Evolutionary conservation across 2,113 vertebrate genomes (phyloP), one percentile per base, ranked within the genome.

Genomic region (Rynchops niger): DNA sequence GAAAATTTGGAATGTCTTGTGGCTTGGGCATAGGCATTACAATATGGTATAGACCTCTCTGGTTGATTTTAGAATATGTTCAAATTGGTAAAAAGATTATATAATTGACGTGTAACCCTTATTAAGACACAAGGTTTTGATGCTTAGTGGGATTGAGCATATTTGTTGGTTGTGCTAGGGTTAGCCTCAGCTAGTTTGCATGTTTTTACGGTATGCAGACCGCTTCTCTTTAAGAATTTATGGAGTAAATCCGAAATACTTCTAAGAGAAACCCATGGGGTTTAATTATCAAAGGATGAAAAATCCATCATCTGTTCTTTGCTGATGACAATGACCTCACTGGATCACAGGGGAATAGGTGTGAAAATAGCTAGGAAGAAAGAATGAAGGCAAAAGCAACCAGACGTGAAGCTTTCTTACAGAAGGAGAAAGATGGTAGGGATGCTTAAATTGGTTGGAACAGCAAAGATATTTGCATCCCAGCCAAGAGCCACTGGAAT

Each of bases 401-500:
- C 6, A 88, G 25, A 50, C 5, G 12, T 26, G 13, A 88, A 80
- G 47, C 53, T 69, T 77, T 88, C 53, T 77, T 79, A 62, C 8
- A 59, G 36, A 67, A 72, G 26, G 9, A 66, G 9, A 71, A 49
- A 63, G 55, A 21, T 8, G 32, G 9, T 14, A 82, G 23, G 18
- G 27, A 52, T 43, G 49, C 12, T 87, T 74, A 65, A 74, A 61
- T 30, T 43, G 5, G 23, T 30, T 62, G 69, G 89, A 94, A 85
- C 13, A 82, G 78, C 66, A 88, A 73, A 95, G 50, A 77, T 73
- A 80, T 88, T 93, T 58, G 15, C 27, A 30, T 81, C 50, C 18
- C 66, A 90, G 72, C 78, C 58, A 87, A 90, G 49, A 95, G 66
- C 45, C 62, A 45, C 58, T 90, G 90, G 82, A 93, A 94, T 81